phyloP scores from a whole-genome alignment of 2,113 vertebrate genomes.

The Phoenicopterus ruber region DNA sequence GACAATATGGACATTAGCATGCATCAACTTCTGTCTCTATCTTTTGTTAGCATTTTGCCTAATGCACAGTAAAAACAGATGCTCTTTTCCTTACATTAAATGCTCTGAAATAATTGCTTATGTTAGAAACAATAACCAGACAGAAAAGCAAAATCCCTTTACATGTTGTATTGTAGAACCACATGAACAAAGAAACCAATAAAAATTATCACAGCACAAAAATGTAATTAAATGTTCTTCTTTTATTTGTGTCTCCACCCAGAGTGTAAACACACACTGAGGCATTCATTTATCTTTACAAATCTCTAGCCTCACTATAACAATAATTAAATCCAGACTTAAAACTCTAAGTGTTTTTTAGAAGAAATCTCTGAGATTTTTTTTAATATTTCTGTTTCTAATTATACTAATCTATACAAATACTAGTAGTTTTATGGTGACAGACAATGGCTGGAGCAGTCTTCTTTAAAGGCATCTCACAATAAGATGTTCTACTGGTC shows the following conservation, averaged over 20 bases:
- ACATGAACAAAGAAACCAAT: constrained; percentile 48
- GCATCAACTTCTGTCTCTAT: neutral
- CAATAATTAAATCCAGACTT: constrained; percentile 68
- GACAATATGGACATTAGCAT: neutral
- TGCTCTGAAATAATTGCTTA: neutral
- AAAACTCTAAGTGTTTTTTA: constrained; percentile 45
- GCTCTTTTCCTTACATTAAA: neutral
- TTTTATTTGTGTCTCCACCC: constrained; percentile 71
- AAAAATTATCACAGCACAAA: constrained; percentile 61
- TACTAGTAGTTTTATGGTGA: constrained; percentile 30
- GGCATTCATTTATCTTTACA: constrained; percentile 53
- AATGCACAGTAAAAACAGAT: neutral
- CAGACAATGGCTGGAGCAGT: constrained; percentile 23
- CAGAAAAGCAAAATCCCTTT: neutral
- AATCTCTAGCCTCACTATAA: constrained; percentile 37
- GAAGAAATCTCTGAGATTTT: constrained; percentile 19
- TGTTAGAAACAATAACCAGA: neutral
- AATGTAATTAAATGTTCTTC: constrained; percentile 64
- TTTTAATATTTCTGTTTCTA: constrained; percentile 51
- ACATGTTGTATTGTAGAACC: constrained; percentile 37
- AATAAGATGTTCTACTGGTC: neutral
- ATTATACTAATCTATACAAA: constrained; percentile 59
- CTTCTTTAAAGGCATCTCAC: neutral
- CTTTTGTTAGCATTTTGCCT: neutral
- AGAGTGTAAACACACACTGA: constrained; percentile 54